Base-by-base conservation (phyloP, 2,888 invertebrate species). In the Lasioglossum malachurum region DNA sequence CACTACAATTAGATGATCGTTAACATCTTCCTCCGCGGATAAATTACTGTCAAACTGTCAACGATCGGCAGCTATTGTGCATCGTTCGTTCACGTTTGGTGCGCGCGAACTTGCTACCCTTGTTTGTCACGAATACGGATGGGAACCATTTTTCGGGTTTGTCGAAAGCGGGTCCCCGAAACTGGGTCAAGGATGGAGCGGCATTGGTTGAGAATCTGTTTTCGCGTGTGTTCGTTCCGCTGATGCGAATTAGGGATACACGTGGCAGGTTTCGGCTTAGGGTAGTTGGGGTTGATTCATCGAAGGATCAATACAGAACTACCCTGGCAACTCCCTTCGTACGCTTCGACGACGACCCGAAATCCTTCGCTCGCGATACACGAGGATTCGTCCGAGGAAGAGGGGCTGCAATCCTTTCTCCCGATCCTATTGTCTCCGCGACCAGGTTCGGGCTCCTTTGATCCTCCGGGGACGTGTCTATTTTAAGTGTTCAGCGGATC, bases 261-360 rank as follows among this genome's bases (percentile, higher is more conserved):
- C 89, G 88, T 86, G 89, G 41, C 57, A 83, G 90, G 91, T 85
- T 91, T 93, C 92, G 69, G 89, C 80, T 91, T 89, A 89, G 44
- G 76, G 41, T 16, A 78, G 44, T 75, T 76, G 79, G 83, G 82
- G 84, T 88, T 83, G 87, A 92, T 91, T 89, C 88, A 89, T 87
- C 57, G 78, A 82, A 86, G 77, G 87, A 93, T 93, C 93, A 92
- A 93, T 93, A 93, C 88, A 72, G 35, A 85, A 79, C 71, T 82
- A 77, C 79, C 57, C 72, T 84, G 87, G 88, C 86, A 87, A 87
- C 90, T 75, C 75, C 71, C 73, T 72, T 84, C 71, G 78, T 27
- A 27, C 14, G n/a, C 53, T 41, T 49, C 23, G 53, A 53, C 35
- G 69, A 27, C 35, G 53, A 35, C 69, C 57, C 46, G 10, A 86